These are phyloP conservation scores for Tethea ocularis DNA, from an alignment of 2,888 invertebrate species.

Conservation along the genomic window DNA sequence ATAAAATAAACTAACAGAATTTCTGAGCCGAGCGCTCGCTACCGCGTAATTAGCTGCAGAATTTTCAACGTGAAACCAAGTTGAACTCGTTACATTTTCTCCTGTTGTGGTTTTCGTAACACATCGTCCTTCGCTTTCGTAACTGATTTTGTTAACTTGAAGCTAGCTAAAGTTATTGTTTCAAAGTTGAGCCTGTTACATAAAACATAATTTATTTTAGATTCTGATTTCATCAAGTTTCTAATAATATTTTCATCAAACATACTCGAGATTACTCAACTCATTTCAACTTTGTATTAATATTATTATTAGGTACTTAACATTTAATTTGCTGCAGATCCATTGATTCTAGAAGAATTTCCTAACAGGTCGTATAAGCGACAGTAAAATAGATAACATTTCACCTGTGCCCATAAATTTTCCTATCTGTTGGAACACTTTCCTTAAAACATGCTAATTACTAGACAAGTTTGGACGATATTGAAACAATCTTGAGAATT, in stretches of 20 bases:
- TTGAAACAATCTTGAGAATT: constrained; percentile 39
- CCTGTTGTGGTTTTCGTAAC: constrained; percentile 30
- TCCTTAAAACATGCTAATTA: constrained; percentile 57
- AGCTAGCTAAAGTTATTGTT: background rate
- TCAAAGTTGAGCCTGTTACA: background rate
- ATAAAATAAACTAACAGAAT: constrained; percentile 24
- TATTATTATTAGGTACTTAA: too few relatives aligned
- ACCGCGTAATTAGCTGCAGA: constrained; percentile 32
- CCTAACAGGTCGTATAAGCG: background rate
- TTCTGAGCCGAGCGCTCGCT: constrained; percentile 5
- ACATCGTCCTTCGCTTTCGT: constrained; percentile 19
- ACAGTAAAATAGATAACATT: constrained; percentile 10
- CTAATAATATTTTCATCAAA: background rate
- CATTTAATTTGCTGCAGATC: background rate
- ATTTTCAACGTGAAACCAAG: constrained; percentile 34
- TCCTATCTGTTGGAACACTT: constrained; percentile 57
- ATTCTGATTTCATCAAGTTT: background rate
- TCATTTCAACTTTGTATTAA: background rate
- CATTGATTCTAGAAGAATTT: background rate
- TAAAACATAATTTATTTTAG: background rate
- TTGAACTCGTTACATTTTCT: constrained; percentile 22
- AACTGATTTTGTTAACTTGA: constrained; percentile 19
- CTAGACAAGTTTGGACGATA: constrained; percentile 34
- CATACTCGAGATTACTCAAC: background rate
- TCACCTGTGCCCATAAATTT: constrained; percentile 38